Percentiles rank a stretch among this genome's conserved stretches.
phyloP scores from a whole-genome alignment of 2,797 vertebrate species.

The Taenioides sp. region DNA sequence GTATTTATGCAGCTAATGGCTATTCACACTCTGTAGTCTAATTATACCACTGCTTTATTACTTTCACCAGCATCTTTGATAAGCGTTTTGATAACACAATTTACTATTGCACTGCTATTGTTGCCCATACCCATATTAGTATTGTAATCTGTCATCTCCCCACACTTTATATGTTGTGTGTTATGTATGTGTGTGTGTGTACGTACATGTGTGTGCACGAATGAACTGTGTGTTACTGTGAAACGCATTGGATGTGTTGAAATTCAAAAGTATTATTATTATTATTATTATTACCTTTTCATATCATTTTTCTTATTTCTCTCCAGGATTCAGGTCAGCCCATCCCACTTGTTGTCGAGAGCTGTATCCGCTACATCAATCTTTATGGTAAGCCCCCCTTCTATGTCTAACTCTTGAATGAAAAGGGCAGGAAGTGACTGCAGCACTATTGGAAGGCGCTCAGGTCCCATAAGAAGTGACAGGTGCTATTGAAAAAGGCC shows the following conservation, averaged over 20 bases:
- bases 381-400: conserved; percentile 85
- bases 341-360: conserved; percentile 95
- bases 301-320: conserved; percentile 17
- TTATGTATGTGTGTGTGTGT: no score
- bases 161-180: not conserved
- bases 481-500: conserved; percentile 31
- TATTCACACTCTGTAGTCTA: not conserved
- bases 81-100: not conserved
- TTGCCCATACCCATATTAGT: not conserved
- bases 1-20: not conserved
- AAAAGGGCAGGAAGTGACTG: conserved; percentile 26
- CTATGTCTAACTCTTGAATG: not conserved
- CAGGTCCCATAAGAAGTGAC: conserved; percentile 23
- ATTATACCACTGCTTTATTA: not conserved
- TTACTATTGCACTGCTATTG: not conserved
- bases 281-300: not conserved
- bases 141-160: no score
- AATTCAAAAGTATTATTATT: no score
- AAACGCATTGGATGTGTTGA: no score
- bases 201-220: no score
- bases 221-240: no score
- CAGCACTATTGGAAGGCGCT: conserved; percentile 19
- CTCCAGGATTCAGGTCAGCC: conserved; percentile 85
- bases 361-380: conserved; percentile 97
- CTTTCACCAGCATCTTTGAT: not conserved